These are phyloP conservation scores for Cinara cedri DNA, from an alignment of 2,888 invertebrate species.

Conservation along the genomic window DNA sequence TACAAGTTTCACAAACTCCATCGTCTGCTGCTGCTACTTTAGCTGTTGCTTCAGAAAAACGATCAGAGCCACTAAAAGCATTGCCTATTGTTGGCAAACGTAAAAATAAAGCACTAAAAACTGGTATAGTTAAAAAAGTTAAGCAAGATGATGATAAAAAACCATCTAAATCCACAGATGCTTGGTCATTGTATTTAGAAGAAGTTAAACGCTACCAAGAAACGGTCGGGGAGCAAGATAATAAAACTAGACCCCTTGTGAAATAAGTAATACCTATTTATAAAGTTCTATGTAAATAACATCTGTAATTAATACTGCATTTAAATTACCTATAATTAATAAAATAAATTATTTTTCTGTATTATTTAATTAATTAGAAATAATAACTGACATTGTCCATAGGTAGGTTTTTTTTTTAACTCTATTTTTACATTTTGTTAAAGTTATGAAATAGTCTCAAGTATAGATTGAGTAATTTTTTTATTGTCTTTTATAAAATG, in stretches of 20 bases:
- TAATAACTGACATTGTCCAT: background rate
- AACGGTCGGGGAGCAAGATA: constrained; percentile 88
- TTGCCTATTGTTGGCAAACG: constrained; percentile 74
- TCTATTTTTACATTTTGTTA: constrained; percentile 1
- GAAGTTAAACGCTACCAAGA: constrained; percentile 93
- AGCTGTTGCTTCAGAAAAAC: constrained; percentile 19
- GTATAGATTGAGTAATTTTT: background rate
- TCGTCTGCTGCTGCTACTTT: background rate
- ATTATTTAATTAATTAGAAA: constrained; percentile 2
- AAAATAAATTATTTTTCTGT: constrained; percentile 10
- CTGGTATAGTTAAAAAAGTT: constrained; percentile 86
- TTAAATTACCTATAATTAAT: no score
- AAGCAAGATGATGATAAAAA: constrained; percentile 70
- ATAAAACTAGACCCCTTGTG: constrained; percentile 83
- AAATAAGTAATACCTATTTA: constrained; percentile 70
- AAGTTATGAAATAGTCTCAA: constrained; percentile 5
- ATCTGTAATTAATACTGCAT: constrained; percentile 31
- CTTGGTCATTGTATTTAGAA: constrained; percentile 91
- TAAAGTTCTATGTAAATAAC: constrained; percentile 2
- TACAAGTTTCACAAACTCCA: constrained; percentile 26
- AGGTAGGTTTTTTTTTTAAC: constrained; percentile 3
- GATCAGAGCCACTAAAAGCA: constrained; percentile 63
- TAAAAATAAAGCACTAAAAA: constrained; percentile 84
- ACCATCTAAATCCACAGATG: constrained; percentile 72
- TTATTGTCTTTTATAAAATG: background rate